Base-by-base conservation (phyloP, 1,140 invertebrate species). In the Trissolcus basalis region DNA sequence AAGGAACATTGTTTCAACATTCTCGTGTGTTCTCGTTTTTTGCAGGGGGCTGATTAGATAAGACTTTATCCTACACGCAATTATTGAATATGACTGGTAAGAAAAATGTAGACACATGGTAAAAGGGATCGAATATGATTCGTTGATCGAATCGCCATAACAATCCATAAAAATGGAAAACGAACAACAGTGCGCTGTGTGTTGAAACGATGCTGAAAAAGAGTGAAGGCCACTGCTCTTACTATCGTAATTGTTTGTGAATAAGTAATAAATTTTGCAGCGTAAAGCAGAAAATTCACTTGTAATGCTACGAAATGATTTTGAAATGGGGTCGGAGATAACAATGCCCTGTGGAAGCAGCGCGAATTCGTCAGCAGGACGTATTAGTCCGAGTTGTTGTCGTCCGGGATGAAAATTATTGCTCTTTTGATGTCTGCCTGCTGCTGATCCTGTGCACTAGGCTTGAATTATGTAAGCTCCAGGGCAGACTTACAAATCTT, bases 401-500 rank as follows among this genome's bases (percentile, higher is more conserved):
- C 15, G 12, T 51, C 3, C 8, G 7, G 0, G 51, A 9, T 33
- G 39, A 64, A 72, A 47, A 54, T 32, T 35, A 53, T 59, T 39
- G 41, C 48, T 53, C 45, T 43, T 67, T 15, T 36, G n/a, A 13
- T n/a, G 49, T 53, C 50, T 15, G 60, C 60, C n/a, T n/a, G 59
- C 51, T 39, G 47, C 47, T 59, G 64, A 19, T 59, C 48, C 16
- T 44, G 19, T 27, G 53, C 14, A 41, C 27, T 33, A 41, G 32
- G 56, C 68, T 79, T 83, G 79, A 85, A 77, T 85, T 85, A 86
- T 85, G 78, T 65, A 78, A 72, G 78, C 71, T 77, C 70, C 36
- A 35, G 45, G 41, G 58, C 78, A 80, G 81, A 83, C 80, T 33
- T 77, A 83, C 84, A 86, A 86, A 83, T 86, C 83, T 85, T 56